phyloP scores from a whole-genome alignment of 2,797 vertebrate species.

The Bryconaethiops microstoma region DNA sequence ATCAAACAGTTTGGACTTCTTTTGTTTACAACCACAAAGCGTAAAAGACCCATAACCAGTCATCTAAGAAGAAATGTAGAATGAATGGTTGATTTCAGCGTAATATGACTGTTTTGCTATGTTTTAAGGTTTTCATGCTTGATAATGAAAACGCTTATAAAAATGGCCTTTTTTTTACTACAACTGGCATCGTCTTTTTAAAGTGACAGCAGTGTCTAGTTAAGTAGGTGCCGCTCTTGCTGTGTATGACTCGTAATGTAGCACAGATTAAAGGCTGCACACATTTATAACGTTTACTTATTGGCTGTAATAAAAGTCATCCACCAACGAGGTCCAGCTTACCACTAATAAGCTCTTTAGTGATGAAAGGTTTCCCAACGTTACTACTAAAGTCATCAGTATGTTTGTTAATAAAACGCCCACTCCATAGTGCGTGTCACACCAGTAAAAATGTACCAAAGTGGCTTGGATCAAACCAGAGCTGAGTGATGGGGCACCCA shows the following conservation, averaged over 20 bases:
- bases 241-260: not conserved
- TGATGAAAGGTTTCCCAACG: constrained; percentile 6
- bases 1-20: not conserved
- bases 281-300: constrained; percentile 14
- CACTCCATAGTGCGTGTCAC: not conserved
- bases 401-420: not conserved
- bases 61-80: not conserved
- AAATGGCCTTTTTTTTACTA: not conserved
- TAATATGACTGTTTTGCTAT: not conserved
- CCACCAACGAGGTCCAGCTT: constrained; percentile 13
- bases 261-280: constrained; percentile 19
- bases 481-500: not conserved
- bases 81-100: not conserved
- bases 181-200: not conserved
- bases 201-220: not conserved
- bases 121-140: not conserved
- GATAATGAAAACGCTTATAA: not conserved
- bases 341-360: not conserved
- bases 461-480: not conserved
- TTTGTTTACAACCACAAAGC: not conserved
- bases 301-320: constrained; percentile 8
- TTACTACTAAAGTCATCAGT: not conserved
- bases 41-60: not conserved
- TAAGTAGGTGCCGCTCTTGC: not conserved
- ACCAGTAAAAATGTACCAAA: not conserved